Conservation (phyloP, 2,113 vertebrate species). For the Myiozetetes cayanensis region DNA sequence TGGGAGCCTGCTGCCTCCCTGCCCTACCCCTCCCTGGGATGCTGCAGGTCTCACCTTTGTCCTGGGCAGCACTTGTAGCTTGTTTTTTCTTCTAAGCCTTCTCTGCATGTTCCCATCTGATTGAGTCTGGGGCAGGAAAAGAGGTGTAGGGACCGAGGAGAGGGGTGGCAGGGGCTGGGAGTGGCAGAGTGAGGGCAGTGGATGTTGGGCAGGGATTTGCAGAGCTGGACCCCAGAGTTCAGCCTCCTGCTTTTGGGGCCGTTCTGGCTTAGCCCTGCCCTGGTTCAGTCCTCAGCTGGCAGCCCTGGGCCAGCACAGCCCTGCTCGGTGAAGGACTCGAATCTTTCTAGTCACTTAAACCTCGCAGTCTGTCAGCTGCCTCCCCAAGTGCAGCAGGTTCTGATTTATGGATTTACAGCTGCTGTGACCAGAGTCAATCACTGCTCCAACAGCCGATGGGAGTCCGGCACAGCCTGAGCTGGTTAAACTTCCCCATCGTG, state of each 20-base stretch:
- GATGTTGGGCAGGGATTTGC: background rate
- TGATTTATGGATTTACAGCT: background rate
- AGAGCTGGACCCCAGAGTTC: background rate
- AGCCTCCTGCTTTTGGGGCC: accelerated
- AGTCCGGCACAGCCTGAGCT: background rate
- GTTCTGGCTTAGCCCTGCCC: no score
- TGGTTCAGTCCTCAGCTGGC: background rate
- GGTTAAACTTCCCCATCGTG: background rate
- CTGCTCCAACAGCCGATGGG: background rate
- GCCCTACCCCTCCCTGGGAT: background rate
- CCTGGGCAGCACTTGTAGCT: background rate
- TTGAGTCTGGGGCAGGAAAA: no score
- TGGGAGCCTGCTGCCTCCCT: background rate
- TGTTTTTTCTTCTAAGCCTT: background rate
- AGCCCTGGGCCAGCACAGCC: background rate
- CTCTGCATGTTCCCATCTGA: background rate
- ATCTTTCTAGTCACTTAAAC: background rate
- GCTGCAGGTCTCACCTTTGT: background rate
- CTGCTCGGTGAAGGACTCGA: accelerated
- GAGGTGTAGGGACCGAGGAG: background rate
- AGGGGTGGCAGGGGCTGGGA: background rate
- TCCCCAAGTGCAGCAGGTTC: background rate
- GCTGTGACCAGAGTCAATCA: background rate
- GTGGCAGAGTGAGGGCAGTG: background rate
- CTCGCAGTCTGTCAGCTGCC: background rate